Conservation (phyloP, 2,888 invertebrate genomes). For the Phyto melanocephala region DNA sequence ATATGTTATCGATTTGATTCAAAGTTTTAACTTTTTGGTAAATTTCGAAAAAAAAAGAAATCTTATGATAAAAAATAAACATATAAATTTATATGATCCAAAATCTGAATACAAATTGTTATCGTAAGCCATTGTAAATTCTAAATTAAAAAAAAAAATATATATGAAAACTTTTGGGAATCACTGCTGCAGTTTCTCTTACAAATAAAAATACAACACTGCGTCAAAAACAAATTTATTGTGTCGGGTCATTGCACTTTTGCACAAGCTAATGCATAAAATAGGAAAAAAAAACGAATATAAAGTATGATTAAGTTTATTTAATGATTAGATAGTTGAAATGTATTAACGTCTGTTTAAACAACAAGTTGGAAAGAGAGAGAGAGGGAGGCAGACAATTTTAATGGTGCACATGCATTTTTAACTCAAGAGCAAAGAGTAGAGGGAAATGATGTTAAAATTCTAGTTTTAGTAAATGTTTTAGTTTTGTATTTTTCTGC, state of each 20-base stretch:
- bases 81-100: too few relatives aligned
- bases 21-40: too few relatives aligned
- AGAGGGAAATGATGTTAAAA: not conserved
- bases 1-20: too few relatives aligned
- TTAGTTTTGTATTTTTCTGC: not conserved
- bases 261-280: slow-evolving; percentile 57
- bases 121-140: too few relatives aligned
- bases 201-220: slow-evolving; percentile 45
- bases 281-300: slow-evolving; percentile 29
- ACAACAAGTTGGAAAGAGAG: too few relatives aligned
- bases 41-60: too few relatives aligned
- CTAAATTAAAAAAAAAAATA: too few relatives aligned
- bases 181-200: not conserved
- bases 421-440: slow-evolving; percentile 16
- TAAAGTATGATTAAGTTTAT: slow-evolving; percentile 51
- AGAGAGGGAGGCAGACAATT: not conserved
- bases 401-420: not conserved
- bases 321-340: slow-evolving; percentile 57
- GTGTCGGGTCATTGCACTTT: slow-evolving; percentile 65
- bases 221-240: slow-evolving; percentile 40
- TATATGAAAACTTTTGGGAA: too few relatives aligned
- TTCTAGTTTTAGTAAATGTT: not conserved
- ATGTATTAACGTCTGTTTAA: slow-evolving; percentile 26
- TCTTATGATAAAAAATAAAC: too few relatives aligned
- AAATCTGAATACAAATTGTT: too few relatives aligned